phyloP scores from a whole-genome alignment of 1,140 invertebrate species.

The Notospermus geniculatus region DNA sequence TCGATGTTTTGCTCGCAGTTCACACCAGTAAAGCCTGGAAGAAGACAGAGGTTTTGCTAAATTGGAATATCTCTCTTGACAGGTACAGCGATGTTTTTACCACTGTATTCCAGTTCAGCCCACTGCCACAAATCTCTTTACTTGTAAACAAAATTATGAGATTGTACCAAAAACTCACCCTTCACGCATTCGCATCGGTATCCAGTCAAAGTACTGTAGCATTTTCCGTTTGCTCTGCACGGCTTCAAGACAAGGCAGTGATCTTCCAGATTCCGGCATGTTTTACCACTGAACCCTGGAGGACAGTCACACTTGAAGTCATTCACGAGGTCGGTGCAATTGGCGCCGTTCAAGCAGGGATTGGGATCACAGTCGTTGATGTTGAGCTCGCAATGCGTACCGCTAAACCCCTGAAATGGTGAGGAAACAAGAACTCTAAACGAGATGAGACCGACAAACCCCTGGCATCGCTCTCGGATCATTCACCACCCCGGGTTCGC shows the following conservation, averaged over 20 bases:
- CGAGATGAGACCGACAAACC: background rate
- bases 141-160: too few relatives aligned
- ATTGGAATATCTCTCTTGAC: too few relatives aligned
- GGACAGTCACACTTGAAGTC: conserved; percentile 24
- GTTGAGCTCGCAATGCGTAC: conserved; percentile 31
- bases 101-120: too few relatives aligned
- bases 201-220: too few relatives aligned
- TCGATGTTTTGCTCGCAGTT: conserved; percentile 20
- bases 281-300: conserved; percentile 23
- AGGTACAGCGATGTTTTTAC: too few relatives aligned
- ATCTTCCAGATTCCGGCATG: conserved; percentile 16
- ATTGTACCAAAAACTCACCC: too few relatives aligned
- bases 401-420: conserved; percentile 33
- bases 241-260: conserved; percentile 7
- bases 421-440: background rate
- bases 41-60: too few relatives aligned
- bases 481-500: too few relatives aligned
- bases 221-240: too few relatives aligned
- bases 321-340: conserved; percentile 23
- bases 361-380: background rate
- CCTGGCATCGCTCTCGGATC: background rate
- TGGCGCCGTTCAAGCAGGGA: conserved; percentile 29
- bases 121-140: too few relatives aligned
- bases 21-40: conserved; percentile 9
- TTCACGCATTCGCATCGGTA: too few relatives aligned